phyloP scores from a whole-genome alignment of 2,797 vertebrate genomes.

The Dermochelys coriacea region DNA sequence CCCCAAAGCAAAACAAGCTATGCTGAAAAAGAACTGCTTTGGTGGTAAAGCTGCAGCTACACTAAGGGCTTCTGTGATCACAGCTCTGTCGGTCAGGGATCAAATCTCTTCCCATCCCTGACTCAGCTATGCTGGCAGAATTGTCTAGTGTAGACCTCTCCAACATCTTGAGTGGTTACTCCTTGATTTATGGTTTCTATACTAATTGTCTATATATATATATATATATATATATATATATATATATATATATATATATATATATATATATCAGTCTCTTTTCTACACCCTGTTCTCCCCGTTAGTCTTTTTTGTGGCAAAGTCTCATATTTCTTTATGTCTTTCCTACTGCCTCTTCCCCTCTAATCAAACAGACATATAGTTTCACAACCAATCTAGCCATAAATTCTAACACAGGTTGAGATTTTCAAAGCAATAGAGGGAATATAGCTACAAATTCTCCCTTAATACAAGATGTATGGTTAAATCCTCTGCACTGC shows the following conservation, averaged over 20 bases:
- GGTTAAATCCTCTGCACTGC: background rate
- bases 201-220: background rate
- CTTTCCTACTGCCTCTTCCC: background rate
- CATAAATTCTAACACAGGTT: background rate
- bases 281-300: background rate
- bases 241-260: fast-evolving
- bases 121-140: no score
- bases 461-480: background rate
- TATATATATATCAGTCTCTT: background rate
- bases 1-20: no score
- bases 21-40: no score
- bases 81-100: no score
- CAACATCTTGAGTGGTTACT: background rate
- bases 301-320: background rate
- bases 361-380: background rate
- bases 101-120: no score
- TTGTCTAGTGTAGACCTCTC: no score
- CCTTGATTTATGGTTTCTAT: background rate
- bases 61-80: no score
- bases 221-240: fast-evolving
- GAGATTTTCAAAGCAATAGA: slow-evolving; percentile 19
- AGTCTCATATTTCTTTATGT: background rate
- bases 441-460: background rate
- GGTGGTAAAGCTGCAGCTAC: no score
- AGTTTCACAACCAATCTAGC: background rate